Evolutionary conservation across 2,888 invertebrate species (phyloP).

Genomic region (Oscheius myriophilus): DNA sequence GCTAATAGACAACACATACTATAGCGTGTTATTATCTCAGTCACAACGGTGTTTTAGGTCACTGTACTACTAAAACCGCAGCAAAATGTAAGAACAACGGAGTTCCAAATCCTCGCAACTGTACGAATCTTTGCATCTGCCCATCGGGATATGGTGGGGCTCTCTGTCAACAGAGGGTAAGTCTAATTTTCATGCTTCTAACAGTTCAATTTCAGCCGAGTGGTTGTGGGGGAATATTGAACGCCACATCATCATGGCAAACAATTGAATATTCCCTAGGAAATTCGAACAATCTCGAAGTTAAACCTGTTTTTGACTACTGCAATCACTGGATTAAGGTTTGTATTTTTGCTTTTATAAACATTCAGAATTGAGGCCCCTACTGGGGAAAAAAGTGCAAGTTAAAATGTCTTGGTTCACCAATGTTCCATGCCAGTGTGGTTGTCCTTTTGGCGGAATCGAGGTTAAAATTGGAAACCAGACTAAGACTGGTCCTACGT

Average conservation of each 20-base stretch:
- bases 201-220: constrained; percentile 7
- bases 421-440: constrained; percentile 42
- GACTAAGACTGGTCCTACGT: constrained; percentile 15
- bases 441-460: constrained; percentile 43
- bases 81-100: constrained; percentile 45
- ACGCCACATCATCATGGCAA: constrained; percentile 40
- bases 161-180: constrained; percentile 42
- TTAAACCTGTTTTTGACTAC: constrained; percentile 31
- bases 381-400: constrained; percentile 34
- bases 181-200: background rate
- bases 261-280: constrained; percentile 34
- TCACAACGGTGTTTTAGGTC: too few species aligned
- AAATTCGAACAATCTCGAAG: constrained; percentile 25
- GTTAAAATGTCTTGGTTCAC: constrained; percentile 32
- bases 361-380: constrained; percentile 35
- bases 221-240: constrained; percentile 44
- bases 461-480: constrained; percentile 25
- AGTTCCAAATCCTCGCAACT: constrained; percentile 45
- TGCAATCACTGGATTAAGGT: constrained; percentile 23
- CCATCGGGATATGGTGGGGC: constrained; percentile 47
- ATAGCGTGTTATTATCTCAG: too few species aligned
- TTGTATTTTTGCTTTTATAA: background rate
- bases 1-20: too few species aligned
- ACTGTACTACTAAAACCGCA: constrained; percentile 32
- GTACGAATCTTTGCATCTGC: constrained; percentile 40